A percentile compares a stretch with the other conserved stretches of the same genome.
phyloP scores from a whole-genome alignment of 2,888 invertebrate genomes.

The Lasioglossum morio region DNA sequence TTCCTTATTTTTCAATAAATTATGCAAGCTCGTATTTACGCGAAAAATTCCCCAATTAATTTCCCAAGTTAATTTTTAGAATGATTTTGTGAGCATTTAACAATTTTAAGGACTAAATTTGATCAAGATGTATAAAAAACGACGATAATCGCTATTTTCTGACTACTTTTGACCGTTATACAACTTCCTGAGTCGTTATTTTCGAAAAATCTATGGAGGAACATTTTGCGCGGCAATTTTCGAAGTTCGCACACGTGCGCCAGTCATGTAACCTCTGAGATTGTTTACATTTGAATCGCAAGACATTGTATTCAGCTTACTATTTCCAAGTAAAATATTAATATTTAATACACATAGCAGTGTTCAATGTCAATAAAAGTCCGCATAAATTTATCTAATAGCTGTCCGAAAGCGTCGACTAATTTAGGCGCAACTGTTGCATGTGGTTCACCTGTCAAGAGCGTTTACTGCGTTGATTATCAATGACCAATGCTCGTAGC shows the following conservation, averaged over 20 bases:
- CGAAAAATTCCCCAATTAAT: not conserved
- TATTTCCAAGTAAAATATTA: not conserved
- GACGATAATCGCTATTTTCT: not conserved
- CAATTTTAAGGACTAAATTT: not conserved
- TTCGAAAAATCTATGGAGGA: not conserved
- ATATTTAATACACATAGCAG: not conserved
- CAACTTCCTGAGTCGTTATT: not conserved
- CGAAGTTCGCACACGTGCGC: not conserved
- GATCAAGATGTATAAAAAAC: not conserved
- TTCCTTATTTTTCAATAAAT: not conserved
- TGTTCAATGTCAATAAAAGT: not conserved
- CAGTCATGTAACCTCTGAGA: not conserved
- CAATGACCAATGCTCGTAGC: slow-evolving; percentile 47
- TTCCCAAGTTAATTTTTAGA: not conserved
- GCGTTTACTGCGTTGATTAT: not conserved
- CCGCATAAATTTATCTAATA: too few species aligned
- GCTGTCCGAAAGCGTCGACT: not conserved
- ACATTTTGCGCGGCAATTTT: not conserved
- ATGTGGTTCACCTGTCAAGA: not conserved
- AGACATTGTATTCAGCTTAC: not conserved
- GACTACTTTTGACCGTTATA: not conserved
- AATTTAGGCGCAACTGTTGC: not conserved
- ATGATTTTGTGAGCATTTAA: not conserved
- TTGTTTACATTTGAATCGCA: not conserved
- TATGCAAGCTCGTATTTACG: not conserved